phyloP scores from a whole-genome alignment of 2,888 invertebrate genomes.

The Eupeodes latifasciatus region DNA sequence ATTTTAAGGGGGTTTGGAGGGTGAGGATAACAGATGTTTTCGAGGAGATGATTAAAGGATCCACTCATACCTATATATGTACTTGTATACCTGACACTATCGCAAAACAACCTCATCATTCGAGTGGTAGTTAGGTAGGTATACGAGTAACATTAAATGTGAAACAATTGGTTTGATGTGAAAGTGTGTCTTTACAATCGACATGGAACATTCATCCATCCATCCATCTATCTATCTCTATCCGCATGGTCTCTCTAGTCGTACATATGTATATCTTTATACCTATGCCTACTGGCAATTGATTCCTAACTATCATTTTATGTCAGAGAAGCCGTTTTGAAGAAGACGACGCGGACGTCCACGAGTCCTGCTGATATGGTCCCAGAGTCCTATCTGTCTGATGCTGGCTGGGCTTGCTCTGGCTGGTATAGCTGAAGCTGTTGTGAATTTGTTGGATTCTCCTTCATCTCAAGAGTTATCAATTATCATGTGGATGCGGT shows the following conservation, averaged over 20 bases:
- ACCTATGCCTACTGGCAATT: conserved; percentile 18
- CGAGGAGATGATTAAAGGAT: conserved; percentile 64
- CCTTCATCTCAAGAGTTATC: conserved; percentile 51
- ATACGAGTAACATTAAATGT: conserved; percentile 46
- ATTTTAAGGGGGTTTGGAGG: not conserved
- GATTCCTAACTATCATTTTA: conserved; percentile 44
- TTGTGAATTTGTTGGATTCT: conserved; percentile 23
- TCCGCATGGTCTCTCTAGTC: not conserved
- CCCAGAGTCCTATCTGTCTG: not conserved
- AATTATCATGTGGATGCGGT: conserved; percentile 57
- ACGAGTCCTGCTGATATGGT: not conserved
- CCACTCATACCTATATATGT: conserved; percentile 17
- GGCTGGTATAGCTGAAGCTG: not conserved
- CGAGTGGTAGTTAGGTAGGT: not conserved
- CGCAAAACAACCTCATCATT: conserved; percentile 8
- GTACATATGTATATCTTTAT: no score
- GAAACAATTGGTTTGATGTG: conserved; percentile 62
- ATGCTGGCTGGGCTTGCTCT: not conserved
- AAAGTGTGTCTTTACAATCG: conserved; percentile 38
- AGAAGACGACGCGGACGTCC: not conserved
- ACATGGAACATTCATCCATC: conserved; percentile 33
- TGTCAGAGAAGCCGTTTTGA: not conserved
- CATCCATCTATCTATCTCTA: conserved; percentile 9
- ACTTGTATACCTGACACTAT: conserved; percentile 31
- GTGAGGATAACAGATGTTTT: conserved; percentile 61